These are phyloP conservation scores for Uloborus plumipes DNA, from an alignment of 2,888 invertebrate genomes.

Conservation along the genomic window DNA sequence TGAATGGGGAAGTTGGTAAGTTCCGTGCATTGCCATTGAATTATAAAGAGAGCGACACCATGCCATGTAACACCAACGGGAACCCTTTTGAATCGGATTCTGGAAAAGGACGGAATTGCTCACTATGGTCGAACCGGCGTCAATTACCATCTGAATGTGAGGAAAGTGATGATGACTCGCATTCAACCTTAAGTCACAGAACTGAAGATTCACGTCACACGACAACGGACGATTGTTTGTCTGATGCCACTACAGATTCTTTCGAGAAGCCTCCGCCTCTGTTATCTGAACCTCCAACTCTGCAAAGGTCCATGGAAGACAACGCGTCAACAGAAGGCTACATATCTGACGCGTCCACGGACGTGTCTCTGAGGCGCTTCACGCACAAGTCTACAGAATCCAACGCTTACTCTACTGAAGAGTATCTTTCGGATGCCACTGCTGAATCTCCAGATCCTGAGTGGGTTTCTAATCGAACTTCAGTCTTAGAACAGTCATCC, in stretches of 20 bases:
- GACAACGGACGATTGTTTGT: slow-evolving; percentile 55
- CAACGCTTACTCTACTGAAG: slow-evolving; percentile 36
- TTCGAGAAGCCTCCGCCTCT: slow-evolving; percentile 42
- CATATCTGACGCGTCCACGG: slow-evolving; percentile 48
- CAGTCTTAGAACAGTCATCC: too few relatives aligned
- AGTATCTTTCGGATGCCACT: slow-evolving; percentile 51
- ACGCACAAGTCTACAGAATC: slow-evolving; percentile 11
- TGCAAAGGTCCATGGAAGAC: slow-evolving; percentile 19
- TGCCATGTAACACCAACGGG: not conserved
- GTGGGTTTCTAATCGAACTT: slow-evolving; percentile 32
- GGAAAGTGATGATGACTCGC: slow-evolving; percentile 61
- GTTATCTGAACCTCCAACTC: not conserved
- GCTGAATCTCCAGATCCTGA: slow-evolving; percentile 58
- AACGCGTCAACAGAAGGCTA: slow-evolving; percentile 51
- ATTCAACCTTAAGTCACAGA: slow-evolving; percentile 65
- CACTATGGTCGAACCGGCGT: not conserved
- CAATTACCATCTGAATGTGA: slow-evolving; percentile 14
- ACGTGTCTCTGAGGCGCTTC: slow-evolving; percentile 47
- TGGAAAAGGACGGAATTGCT: not conserved
- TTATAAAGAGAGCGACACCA: slow-evolving; percentile 2
- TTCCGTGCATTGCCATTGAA: slow-evolving; percentile 43
- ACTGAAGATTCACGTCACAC: slow-evolving; percentile 67
- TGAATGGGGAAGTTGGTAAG: slow-evolving; percentile 22
- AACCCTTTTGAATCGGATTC: not conserved
- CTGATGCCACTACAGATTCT: slow-evolving; percentile 59